phyloP scores from a whole-genome alignment of 2,888 invertebrate species.

The Drosophila mercatorum region DNA sequence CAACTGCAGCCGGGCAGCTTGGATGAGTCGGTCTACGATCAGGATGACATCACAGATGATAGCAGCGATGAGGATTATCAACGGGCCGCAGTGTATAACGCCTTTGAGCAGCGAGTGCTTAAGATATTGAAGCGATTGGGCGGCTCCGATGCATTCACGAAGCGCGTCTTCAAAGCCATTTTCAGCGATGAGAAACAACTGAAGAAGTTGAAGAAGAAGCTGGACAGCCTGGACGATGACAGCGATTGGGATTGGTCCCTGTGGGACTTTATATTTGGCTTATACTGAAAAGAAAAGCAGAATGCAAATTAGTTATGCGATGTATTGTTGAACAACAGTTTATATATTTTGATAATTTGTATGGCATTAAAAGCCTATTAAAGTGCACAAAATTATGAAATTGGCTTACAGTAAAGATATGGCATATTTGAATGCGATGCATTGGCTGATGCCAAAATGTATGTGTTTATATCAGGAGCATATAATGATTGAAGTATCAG shows the following conservation, averaged over 20 bases:
- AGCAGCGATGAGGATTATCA: background rate
- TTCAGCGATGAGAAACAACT: constrained; percentile 48
- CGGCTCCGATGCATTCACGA: constrained; percentile 31
- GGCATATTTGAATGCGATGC: too few relatives aligned
- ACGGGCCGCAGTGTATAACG: background rate
- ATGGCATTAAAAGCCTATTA: background rate
- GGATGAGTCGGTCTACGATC: background rate
- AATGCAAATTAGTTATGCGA: background rate
- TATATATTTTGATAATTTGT: background rate
- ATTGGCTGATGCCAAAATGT: too few relatives aligned
- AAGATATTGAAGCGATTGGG: constrained; percentile 39
- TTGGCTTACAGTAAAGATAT: background rate
- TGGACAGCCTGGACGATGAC: constrained; percentile 36
- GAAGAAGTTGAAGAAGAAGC: constrained; percentile 38
- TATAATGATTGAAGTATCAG: too few relatives aligned
- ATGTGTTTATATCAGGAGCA: too few relatives aligned
- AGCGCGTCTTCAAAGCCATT: constrained; percentile 47
- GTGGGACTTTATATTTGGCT: constrained; percentile 49
- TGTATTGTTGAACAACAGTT: background rate
- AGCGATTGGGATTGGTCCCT: constrained; percentile 14
- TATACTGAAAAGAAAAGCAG: constrained; percentile 7
- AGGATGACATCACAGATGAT: background rate
- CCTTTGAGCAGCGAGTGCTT: constrained; percentile 34
- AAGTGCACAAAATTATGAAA: background rate
- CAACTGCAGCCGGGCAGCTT: background rate